These are phyloP conservation scores for Liodrosophila aerea DNA, from an alignment of 2,888 invertebrate genomes.

Conservation along the genomic window DNA sequence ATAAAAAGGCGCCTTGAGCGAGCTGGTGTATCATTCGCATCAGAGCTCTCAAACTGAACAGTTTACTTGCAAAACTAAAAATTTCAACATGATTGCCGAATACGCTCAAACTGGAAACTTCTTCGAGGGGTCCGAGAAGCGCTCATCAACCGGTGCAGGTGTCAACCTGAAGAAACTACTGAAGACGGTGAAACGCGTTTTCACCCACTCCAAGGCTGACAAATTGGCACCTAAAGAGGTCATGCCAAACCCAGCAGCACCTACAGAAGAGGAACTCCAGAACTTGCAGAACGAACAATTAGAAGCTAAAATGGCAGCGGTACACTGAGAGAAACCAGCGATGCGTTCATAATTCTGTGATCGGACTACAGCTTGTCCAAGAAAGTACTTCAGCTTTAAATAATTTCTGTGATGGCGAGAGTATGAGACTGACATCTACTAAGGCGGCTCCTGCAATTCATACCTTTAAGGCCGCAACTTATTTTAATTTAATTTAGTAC, in stretches of 20 bases:
- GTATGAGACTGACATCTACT: constrained; percentile 44
- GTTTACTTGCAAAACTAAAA: constrained; percentile 17
- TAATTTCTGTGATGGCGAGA: constrained; percentile 61
- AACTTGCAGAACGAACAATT: constrained; percentile 68
- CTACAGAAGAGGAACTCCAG: constrained; percentile 64
- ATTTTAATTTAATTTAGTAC: constrained; percentile 17
- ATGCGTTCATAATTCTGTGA: constrained; percentile 47
- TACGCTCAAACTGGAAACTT: constrained; percentile 21
- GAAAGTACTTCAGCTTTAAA: constrained; percentile 54
- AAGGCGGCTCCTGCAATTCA: constrained; percentile 35
- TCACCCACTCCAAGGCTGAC: constrained; percentile 34
- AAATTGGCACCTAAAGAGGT: constrained; percentile 7
- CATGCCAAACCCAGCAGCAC: constrained; percentile 17
- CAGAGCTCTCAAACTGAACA: constrained; percentile 29
- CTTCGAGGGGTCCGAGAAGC: constrained; percentile 24
- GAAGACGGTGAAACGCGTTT: constrained; percentile 54
- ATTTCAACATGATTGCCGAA: constrained; percentile 47
- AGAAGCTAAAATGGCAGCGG: constrained; percentile 25
- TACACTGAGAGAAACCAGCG: constrained; percentile 8
- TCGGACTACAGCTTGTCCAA: constrained; percentile 37
- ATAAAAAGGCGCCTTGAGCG: constrained; percentile 36
- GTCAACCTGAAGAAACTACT: constrained; percentile 58
- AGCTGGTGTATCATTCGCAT: constrained; percentile 50
- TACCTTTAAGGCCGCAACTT: constrained; percentile 8
- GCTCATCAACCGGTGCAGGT: constrained; percentile 50